A percentile compares a stretch with the other conserved stretches of the same genome.
phyloP scores from a whole-genome alignment of 2,113 vertebrate genomes.

The Pyrgilauda ruficollis region DNA sequence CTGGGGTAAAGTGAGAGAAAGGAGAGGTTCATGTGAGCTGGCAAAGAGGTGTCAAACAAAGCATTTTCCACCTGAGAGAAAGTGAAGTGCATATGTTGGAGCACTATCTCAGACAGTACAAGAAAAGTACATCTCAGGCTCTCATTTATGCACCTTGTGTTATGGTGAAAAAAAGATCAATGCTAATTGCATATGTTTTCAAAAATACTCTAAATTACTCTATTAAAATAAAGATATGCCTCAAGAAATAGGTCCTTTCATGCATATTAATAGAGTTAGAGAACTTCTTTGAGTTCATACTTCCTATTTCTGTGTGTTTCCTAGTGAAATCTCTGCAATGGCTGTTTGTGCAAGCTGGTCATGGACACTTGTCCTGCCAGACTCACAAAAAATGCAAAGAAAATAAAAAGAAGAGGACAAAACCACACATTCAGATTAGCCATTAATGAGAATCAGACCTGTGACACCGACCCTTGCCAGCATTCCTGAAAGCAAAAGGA shows the following conservation, averaged over 20 bases:
- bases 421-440: not conserved
- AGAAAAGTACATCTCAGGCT: not conserved
- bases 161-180: not conserved
- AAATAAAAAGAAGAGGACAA: not conserved
- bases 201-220: constrained; percentile 19
- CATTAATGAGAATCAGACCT: not conserved
- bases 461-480: not conserved
- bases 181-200: constrained; percentile 7
- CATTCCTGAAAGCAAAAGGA: not conserved
- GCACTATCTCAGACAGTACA: not conserved
- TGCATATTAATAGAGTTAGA: constrained; percentile 2
- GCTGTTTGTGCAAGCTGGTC: not conserved
- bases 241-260: not conserved
- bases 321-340: not conserved
- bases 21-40: not conserved
- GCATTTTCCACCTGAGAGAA: not conserved
- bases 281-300: not conserved
- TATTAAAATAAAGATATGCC: not conserved
- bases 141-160: not conserved
- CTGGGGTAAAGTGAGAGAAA: not conserved
- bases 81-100: not conserved
- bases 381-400: not conserved
- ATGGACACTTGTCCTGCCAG: not conserved
- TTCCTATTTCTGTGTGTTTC: not conserved
- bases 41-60: not conserved